Evolutionary conservation across 2,888 invertebrate genomes (phyloP), one percentile per base, ranked within the genome.

Genomic region (Thysanoteuthis rhombus): DNA sequence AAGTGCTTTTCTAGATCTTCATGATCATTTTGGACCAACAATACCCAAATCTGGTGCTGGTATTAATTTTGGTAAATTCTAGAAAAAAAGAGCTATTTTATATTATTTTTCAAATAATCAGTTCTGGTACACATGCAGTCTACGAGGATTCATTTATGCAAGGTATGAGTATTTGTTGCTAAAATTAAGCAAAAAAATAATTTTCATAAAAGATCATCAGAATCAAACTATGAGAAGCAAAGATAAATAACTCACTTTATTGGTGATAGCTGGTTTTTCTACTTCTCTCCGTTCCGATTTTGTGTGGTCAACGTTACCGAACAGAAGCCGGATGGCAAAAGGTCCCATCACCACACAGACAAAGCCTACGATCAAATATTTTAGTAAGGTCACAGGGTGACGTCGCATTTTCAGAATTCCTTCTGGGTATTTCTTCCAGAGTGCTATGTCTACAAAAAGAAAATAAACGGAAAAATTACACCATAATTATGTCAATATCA

Each of bases 271-370:
- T 25, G 8, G 28, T 25, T 58, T 58, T 58, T 28, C 58, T 25
- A 58, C 28, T 58, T 58, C 58, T 8, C 58, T 25, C 28, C 58
- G 25, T 58, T 32, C 58, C 8, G 58, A 58, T 58, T 58, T 58
- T 58, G 92, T 92, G 28, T 92, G 25, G 10, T 92, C 92, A n/a
- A 92, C 47, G n/a, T 25, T 45, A n/a, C 92, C 92, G 12, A 92
- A 45, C 32, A 92, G 45, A 32, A 92, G 28, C 47, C 92, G 92
- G 28, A 92, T 36, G 19, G 92, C 92, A 52, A 92, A 92, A 32
- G 92, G 92, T 45, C 92, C 92, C 36, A 52, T 28, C 28, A 92
- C 92, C 1, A 92, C 92, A 52, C 45, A 92, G n/a, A 92, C 92
- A 52, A 92, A 92, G 25, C 47, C 92, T 38, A 45, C 52, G 19